Base-by-base conservation (phyloP, 2,888 invertebrate species). In the Tiphia femorata region DNA sequence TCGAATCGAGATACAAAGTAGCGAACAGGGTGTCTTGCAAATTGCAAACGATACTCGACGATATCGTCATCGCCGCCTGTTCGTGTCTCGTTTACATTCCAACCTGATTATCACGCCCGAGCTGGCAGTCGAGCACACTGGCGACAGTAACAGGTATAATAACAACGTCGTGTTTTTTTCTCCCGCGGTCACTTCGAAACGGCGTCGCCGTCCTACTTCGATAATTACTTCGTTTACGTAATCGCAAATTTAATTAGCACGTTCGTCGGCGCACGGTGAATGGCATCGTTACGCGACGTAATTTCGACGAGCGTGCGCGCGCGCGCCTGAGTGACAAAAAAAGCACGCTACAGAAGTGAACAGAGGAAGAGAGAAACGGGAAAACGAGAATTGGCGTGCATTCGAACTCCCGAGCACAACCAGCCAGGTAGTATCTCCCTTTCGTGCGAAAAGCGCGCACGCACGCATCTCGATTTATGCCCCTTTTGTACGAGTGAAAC, bases 211-310 rank as follows among this genome's bases (percentile, higher is more conserved):
- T 14, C 49, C 14, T 33, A 33, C 33, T 12, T 53, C 62, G 58
- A 67, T 67, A 67, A 68, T 67, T 64, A 58, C 50, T 57, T 51
- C 60, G 62, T 60, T 67, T 67, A 68, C 54, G 62, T 64, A 67
- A 67, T 67, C 58, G 60, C 56, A 52, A 54, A 62, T 68, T 60
- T 68, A 68, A 68, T 68, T 68, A 67, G 68, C 51, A 56, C 56
- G 67, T 62, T 58, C 49, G 33, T 47, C 42, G 12, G 35, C 25
- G 46, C 35, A 17, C 53, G 40, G 10, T 54, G 56, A 63, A 68
- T 68, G 48, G 58, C 60, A 65, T 68, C 68, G 68, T 68, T 65
- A 68, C 58, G n/a, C 37, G 49, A 29, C 43, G 53, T 49, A 51
- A 61, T 65, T 65, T 65, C 62, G 51, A 56, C 52, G 58, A 35